Evolutionary conservation across 2,797 vertebrate species (phyloP).

Genomic region (Ammospiza maritima): DNA sequence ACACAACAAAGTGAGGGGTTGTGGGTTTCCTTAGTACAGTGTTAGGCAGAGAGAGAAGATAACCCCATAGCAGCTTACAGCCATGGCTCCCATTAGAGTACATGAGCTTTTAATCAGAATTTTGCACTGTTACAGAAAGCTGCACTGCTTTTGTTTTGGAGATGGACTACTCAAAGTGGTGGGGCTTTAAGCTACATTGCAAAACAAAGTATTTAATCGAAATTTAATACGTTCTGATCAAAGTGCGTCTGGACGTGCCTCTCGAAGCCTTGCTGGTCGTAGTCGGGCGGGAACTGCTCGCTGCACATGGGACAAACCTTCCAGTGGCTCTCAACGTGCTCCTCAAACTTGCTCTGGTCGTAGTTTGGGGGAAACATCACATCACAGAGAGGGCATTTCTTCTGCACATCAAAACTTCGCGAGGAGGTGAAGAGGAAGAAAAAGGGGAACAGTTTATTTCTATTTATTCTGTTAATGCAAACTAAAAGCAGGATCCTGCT

Average conservation of each 20-base stretch:
- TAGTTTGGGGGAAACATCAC: slow-evolving; percentile 98
- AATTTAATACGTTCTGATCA: slow-evolving; percentile 88
- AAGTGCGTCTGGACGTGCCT: slow-evolving; percentile 97
- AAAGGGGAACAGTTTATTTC: background rate
- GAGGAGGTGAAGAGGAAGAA: background rate
- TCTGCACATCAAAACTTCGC: slow-evolving; percentile 89
- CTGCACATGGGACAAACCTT: slow-evolving; percentile 99
- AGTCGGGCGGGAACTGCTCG: slow-evolving; percentile 96
- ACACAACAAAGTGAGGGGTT: slow-evolving; percentile 10
- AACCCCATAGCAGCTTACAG: slow-evolving; percentile 54
- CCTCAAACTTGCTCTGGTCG: slow-evolving; percentile 96
- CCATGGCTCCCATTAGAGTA: slow-evolving; percentile 35
- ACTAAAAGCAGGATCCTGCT: background rate
- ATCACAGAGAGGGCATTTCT: slow-evolving; percentile 95
- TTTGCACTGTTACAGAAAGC: slow-evolving; percentile 1
- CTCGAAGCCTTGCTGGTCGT: slow-evolving; percentile 94
- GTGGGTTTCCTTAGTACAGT: slow-evolving; percentile 12
- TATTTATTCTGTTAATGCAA: background rate
- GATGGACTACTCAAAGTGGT: background rate
- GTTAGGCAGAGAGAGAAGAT: slow-evolving; percentile 53
- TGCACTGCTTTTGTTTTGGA: background rate
- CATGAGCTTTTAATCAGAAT: slow-evolving; percentile 40
- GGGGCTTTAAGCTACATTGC: slow-evolving; percentile 28
- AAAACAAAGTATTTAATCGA: slow-evolving; percentile 80
- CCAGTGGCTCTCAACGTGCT: slow-evolving; percentile 99